phyloP scores from a whole-genome alignment of 1,140 invertebrate species.

The Diorhabda carinulata region DNA sequence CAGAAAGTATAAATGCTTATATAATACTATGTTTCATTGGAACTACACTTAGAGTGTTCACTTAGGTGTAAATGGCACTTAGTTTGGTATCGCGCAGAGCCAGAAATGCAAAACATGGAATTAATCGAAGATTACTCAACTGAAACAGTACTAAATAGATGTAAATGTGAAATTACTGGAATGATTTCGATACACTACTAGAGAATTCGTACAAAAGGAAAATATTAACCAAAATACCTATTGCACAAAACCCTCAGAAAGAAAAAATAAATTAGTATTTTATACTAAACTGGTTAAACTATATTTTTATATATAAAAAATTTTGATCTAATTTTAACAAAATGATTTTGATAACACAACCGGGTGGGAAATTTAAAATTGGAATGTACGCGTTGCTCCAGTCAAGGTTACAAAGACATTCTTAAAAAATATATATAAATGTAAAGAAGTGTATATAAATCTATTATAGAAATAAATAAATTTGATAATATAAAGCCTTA shows the following conservation, averaged over 20 bases:
- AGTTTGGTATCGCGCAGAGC: conserved; percentile 33
- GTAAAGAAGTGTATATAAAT: background rate
- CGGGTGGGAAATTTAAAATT: background rate
- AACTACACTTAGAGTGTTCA: conserved; percentile 24
- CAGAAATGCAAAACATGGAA: conserved; percentile 23
- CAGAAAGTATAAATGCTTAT: conserved; percentile 33
- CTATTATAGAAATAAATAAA: conserved; percentile 2
- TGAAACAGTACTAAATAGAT: background rate
- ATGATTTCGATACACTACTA: conserved; percentile 7
- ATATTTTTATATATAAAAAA: background rate
- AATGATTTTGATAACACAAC: background rate
- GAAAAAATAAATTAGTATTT: background rate
- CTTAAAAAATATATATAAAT: background rate
- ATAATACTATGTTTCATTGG: conserved; percentile 30
- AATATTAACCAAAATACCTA: conserved; percentile 6
- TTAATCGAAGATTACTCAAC: conserved; percentile 3
- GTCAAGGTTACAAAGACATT: background rate
- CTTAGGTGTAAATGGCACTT: conserved; percentile 39
- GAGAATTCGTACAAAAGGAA: conserved; percentile 8
- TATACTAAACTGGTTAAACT: background rate
- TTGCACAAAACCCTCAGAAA: conserved; percentile 11
- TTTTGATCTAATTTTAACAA: background rate
- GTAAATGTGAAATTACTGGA: conserved; percentile 10
- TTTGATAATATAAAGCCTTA: conserved; percentile 5
- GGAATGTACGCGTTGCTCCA: background rate